Base-by-base conservation (phyloP, 2,888 invertebrate species). In the Aphidius colemani region DNA sequence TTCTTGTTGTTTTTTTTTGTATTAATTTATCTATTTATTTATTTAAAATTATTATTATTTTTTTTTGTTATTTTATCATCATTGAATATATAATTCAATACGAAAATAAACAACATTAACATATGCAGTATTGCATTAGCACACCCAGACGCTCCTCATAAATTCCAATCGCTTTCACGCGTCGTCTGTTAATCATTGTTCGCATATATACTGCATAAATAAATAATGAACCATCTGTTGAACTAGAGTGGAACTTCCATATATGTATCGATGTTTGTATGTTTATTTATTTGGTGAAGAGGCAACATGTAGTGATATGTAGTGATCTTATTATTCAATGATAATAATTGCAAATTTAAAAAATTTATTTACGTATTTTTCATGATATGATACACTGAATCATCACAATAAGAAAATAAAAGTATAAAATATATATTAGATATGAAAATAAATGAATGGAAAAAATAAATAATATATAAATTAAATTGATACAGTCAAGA, bases 141-240 rank as follows among this genome's bases (percentile, higher is more conserved):
- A 66, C 65, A 67, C 69, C 66, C 71, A 67, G 65, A 64, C 67
- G 67, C 71, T 70, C 69, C 67, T 71, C 69, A 70, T 70, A 70
- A 71, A 71, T 71, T 70, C 67, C 71, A 70, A 70, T 71, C 66
- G 69, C 70, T 71, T 70, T 71, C 70, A 70, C 69, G 66, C 66
- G 65, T 62, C 53, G 62, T 53, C 66, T 69, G 68, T 71, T 70
- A 71, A 71, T 71, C 71, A 71, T 69, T 68, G 69, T 67, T 68
- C 64, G 59, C 59, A 61, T 62, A 50, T 62, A 60, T 39, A 46
- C 51, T 60, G 67, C 49, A 66, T 68, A 70, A 67, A 67, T 68
- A 70, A 68, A 68, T 68, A 70, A 68, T 64, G 45, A 63, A 57
- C 49, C 57, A 62, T 62, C 49, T 62, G 62, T 39, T 68, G 45